Evolutionary conservation across 2,113 vertebrate genomes (phyloP).

Genomic region (Saccopteryx bilineata): DNA sequence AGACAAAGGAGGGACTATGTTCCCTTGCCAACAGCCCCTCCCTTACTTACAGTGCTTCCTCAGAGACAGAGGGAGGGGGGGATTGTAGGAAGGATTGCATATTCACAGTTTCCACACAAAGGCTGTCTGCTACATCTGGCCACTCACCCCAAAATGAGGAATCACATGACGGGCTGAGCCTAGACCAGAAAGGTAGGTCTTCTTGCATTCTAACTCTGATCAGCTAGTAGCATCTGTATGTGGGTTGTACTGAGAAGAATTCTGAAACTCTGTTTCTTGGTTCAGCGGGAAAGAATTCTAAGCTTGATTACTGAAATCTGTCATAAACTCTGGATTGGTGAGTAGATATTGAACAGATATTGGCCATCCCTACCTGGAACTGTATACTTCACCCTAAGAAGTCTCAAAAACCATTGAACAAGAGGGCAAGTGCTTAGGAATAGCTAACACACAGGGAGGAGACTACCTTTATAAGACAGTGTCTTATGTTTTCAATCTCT

Average conservation of each 20-base stretch:
- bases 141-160: not conserved
- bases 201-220: not conserved
- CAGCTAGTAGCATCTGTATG: no score
- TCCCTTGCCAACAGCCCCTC: not conserved
- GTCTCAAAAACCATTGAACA: not conserved
- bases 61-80: not conserved
- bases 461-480: not conserved
- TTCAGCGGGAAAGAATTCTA: not conserved
- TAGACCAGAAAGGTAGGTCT: not conserved
- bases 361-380: not conserved
- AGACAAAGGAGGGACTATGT: not conserved
- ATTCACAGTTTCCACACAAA: not conserved
- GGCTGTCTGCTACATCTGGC: not conserved
- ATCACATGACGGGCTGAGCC: not conserved
- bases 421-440: not conserved
- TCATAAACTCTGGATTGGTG: not conserved
- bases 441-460: not conserved
- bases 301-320: not conserved
- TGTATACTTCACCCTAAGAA: not conserved
- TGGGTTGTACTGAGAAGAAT: not conserved
- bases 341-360: not conserved
- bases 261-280: not conserved
- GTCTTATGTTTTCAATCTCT: not conserved
- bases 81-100: not conserved
- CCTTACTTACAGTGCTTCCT: not conserved